These are phyloP conservation scores for Sciurus niger DNA, from an alignment of 2,113 vertebrate genomes.

Conservation along the genomic window DNA sequence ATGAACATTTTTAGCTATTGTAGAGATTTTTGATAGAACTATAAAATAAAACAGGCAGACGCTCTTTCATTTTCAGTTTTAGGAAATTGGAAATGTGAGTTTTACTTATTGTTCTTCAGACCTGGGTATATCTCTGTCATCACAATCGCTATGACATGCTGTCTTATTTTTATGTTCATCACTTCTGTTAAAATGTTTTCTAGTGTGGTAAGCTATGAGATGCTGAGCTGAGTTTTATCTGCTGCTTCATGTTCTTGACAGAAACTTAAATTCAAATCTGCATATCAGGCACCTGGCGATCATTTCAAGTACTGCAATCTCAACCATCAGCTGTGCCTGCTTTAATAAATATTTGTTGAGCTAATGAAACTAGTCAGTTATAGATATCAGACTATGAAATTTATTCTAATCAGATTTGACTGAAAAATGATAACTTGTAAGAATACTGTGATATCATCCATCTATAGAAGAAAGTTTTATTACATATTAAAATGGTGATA, in stretches of 20 bases:
- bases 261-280: background rate
- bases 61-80: conserved; percentile 5
- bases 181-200: background rate
- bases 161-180: background rate
- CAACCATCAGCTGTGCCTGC: background rate
- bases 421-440: background rate
- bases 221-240: background rate
- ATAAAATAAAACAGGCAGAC: background rate
- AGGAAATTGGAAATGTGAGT: background rate
- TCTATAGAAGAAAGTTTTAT: background rate
- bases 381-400: background rate
- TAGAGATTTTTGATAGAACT: background rate
- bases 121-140: background rate
- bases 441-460: background rate
- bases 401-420: background rate
- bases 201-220: too few relatives aligned
- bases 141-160: background rate
- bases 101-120: background rate
- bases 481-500: background rate
- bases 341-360: background rate
- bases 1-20: background rate
- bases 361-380: background rate
- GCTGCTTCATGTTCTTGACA: background rate
- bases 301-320: background rate
- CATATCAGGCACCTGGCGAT: background rate